phyloP scores from a whole-genome alignment of 2,888 invertebrate genomes.

The Coelogynopora nodosa region DNA sequence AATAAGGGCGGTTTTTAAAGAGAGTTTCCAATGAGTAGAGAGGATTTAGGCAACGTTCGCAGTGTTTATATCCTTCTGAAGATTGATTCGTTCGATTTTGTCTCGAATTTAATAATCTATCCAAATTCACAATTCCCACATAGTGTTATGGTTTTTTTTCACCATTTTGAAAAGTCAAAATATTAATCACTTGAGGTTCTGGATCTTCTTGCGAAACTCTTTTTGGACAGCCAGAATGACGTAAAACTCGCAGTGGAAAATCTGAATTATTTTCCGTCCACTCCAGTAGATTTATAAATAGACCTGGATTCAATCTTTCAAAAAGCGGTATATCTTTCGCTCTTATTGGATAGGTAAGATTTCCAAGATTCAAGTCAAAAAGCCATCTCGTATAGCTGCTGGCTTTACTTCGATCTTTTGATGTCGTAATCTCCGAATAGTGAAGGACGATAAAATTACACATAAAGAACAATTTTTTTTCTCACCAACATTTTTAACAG shows the following conservation, averaged over 20 bases:
- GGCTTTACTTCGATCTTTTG: neutral
- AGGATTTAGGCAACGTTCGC: neutral
- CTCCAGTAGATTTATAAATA: neutral
- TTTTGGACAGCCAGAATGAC: neutral
- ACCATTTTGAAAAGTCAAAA: neutral
- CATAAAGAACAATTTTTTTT: neutral
- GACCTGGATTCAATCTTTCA: neutral
- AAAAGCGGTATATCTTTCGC: neutral
- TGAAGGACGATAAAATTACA: neutral
- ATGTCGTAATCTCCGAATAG: neutral
- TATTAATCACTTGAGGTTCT: neutral
- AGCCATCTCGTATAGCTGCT: neutral
- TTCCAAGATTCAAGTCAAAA: neutral
- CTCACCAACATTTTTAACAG: neutral
- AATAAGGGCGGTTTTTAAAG: neutral
- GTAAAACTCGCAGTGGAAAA: neutral
- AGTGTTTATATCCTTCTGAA: neutral
- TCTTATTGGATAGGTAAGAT: neutral
- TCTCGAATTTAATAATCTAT: neutral
- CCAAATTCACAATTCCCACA: neutral
- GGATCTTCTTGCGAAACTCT: neutral
- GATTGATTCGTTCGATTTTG: neutral
- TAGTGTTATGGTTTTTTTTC: neutral
- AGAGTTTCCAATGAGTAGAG: neutral
- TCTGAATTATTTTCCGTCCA: neutral